These are phyloP conservation scores for Apteryx owenii DNA, from an alignment of 2,113 vertebrate species.

Conservation along the genomic window DNA sequence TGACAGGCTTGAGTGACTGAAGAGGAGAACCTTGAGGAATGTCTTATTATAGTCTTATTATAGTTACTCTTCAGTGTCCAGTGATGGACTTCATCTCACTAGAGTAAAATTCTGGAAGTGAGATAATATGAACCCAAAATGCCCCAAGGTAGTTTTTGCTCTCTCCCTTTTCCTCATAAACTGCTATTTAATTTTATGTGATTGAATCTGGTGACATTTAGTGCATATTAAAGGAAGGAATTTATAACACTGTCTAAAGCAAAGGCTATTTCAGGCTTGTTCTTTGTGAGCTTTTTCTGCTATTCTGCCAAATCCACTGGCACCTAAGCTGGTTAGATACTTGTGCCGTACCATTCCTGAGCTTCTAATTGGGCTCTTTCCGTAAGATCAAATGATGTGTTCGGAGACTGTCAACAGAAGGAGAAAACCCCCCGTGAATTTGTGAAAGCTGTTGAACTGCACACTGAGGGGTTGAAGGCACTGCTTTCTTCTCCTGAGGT, in stretches of 20 bases:
- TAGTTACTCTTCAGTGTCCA: not conserved
- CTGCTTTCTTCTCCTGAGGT: not conserved
- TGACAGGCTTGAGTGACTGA: not conserved
- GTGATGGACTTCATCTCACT: not conserved
- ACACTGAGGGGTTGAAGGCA: not conserved
- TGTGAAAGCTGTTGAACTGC: not conserved
- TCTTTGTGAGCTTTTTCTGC: not conserved
- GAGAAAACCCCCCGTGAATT: not conserved
- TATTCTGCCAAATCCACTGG: not conserved
- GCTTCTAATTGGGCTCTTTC: not conserved
- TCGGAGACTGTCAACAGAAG: not conserved
- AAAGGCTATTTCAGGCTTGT: not conserved
- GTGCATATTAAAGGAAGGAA: not conserved
- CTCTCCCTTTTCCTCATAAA: not conserved
- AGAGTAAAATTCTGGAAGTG: not conserved
- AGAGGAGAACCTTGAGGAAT: not conserved
- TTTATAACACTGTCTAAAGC: not conserved
- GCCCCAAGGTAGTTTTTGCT: not conserved
- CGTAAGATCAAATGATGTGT: not conserved
- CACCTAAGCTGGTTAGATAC: not conserved
- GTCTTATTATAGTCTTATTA: not conserved
- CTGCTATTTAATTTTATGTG: not conserved
- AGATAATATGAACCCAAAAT: not conserved
- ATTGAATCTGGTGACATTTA: constrained; percentile 5
- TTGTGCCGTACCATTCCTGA: not conserved